Percentiles rank a stretch among this genome's conserved stretches.
Evolutionary conservation across 2,113 vertebrate species (phyloP).

Genomic region (Odontophorus gujanensis): DNA sequence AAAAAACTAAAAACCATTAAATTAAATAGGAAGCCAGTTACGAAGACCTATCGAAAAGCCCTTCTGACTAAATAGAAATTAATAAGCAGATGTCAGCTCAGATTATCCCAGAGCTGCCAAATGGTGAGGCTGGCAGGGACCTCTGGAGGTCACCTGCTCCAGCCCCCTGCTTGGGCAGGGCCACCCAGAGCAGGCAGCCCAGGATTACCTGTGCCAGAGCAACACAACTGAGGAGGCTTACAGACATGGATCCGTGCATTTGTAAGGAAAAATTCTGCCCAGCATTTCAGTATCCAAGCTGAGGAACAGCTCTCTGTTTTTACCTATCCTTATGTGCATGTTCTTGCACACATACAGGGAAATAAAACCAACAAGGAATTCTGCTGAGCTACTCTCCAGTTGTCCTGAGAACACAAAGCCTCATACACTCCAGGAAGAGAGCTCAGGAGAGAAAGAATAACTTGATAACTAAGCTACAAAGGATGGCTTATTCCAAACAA

Average conservation of each 20-base stretch:
- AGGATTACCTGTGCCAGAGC: not conserved
- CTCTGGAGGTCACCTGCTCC: not conserved
- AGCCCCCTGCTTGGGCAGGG: not conserved
- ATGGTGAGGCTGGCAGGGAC: not conserved
- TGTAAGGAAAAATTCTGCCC: not conserved
- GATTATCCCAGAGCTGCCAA: not conserved
- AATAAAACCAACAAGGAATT: not conserved
- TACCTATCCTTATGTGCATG: not conserved
- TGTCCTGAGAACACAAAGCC: not conserved
- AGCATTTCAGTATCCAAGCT: not conserved
- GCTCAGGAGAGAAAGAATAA: not conserved
- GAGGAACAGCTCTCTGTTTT: not conserved
- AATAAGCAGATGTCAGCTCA: not conserved
- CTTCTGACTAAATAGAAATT: not conserved
- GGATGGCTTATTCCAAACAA: not conserved
- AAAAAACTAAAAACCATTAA: not conserved
- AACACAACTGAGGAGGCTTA: not conserved
- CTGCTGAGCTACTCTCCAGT: not conserved
- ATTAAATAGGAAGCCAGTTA: not conserved
- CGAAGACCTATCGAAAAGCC: not conserved
- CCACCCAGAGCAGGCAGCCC: not conserved
- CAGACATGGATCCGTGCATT: not conserved
- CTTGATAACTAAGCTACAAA: not conserved
- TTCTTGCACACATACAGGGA: not conserved
- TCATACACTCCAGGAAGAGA: accelerated